Evolutionary conservation across 2,797 vertebrate genomes (phyloP).

Genomic region (Lateolabrax maculatus): DNA sequence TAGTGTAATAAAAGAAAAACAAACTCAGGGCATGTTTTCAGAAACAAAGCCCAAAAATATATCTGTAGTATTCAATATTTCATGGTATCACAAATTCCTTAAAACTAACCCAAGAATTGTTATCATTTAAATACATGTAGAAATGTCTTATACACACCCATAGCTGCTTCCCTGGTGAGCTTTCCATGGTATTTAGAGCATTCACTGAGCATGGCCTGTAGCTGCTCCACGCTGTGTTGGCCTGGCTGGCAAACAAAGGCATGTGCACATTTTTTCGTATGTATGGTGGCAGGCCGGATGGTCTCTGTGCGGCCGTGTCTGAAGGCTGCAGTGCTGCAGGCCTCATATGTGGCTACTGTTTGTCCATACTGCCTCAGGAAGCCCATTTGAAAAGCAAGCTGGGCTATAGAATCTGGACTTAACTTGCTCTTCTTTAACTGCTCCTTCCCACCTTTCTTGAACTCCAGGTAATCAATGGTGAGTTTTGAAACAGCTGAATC

Average conservation of each 20-base stretch:
- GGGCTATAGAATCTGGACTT: constrained; percentile 93
- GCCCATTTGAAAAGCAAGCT: constrained; percentile 97
- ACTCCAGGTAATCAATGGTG: constrained; percentile 88
- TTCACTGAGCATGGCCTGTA: constrained; percentile 87
- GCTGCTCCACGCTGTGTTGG: constrained; percentile 85
- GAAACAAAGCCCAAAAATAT: background rate
- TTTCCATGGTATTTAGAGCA: constrained; percentile 94
- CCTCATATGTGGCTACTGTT: constrained; percentile 95
- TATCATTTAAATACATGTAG: background rate
- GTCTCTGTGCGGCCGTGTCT: constrained; percentile 97
- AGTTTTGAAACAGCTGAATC: constrained; percentile 86
- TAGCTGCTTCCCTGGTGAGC: constrained; percentile 96
- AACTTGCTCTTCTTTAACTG: constrained; percentile 93
- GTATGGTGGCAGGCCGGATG: constrained; percentile 90
- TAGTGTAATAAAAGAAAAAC: background rate
- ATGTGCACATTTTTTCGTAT: constrained; percentile 90
- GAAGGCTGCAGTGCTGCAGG: constrained; percentile 97
- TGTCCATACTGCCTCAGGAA: constrained; percentile 92
- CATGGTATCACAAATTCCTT: too few species aligned
- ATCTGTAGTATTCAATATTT: background rate
- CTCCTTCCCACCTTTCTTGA: constrained; percentile 93
- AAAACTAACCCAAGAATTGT: too few species aligned
- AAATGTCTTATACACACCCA: constrained; percentile 87
- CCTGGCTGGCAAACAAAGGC: constrained; percentile 88
- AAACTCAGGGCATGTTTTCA: too few species aligned